Base-by-base conservation (phyloP, 2,888 invertebrate genomes). In the Trissonchulus latispiculum region DNA sequence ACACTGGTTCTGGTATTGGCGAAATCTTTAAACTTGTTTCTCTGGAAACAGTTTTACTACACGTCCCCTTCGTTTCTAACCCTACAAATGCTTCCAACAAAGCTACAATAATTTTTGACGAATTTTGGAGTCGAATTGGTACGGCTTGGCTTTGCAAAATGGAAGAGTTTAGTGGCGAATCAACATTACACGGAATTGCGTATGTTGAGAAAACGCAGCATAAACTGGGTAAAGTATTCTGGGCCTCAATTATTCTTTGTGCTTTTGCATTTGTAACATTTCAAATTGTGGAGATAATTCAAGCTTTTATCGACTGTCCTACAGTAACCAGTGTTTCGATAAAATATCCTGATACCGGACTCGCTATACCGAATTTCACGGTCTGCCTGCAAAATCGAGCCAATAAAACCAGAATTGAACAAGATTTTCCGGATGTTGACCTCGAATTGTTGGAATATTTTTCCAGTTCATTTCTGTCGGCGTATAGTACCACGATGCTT, bases 141-240 rank as follows among this genome's bases (percentile, higher is more conserved):
- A n/a, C n/a, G n/a, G n/a, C n/a, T n/a, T n/a, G n/a, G n/a, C n/a
- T n/a, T n/a, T n/a, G n/a, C n/a, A n/a, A n/a, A 48, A 23, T 48
- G 48, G 48, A 48, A 48, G 48, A 48, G 8, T 48, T 15, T 23
- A 15, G 8, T 8, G 48, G 8, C 8, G 8, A 68, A 68, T 68
- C 69, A 33, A 68, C 69, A 33, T 33, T 68, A n/a, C 69, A 68
- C 36, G 69, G 69, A n/a, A n/a, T 68, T 3, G 35, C 31, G 35
- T 36, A 68, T 33, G 8, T 68, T 2, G 36, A 68, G 8, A n/a
- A 33, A 2, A 33, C 36, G 2, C 8, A 36, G 35, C 28, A 33
- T 31, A 36, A n/a, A 33, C 23, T 68, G 29, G 36, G 31, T 23
- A 3, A 15, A 31, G 8, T 36, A 35, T 68, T 68, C 36, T 68